A percentile compares a stretch with the other conserved stretches of the same genome.
phyloP scores from a whole-genome alignment of 1,140 invertebrate genomes.

The Platorchestia sp. region DNA sequence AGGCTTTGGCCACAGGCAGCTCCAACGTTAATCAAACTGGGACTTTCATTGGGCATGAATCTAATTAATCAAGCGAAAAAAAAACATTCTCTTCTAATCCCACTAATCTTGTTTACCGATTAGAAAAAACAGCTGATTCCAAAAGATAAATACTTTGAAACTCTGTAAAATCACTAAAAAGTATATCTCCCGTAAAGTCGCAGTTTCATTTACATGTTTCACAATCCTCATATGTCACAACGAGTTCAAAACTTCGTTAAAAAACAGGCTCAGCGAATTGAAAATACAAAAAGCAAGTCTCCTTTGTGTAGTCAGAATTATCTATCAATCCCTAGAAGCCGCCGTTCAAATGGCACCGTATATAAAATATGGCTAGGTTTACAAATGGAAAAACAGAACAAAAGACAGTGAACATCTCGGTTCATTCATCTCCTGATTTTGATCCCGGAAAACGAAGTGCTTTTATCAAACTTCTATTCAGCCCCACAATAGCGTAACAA shows the following conservation, averaged over 20 bases:
- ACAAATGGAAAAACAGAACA: background rate
- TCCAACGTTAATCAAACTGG: too few species aligned
- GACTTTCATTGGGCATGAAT: too few species aligned
- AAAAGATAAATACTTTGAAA: too few species aligned
- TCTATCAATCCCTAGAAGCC: background rate
- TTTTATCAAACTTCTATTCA: background rate
- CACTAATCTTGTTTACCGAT: too few species aligned
- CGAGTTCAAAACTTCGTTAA: background rate
- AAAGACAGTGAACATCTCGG: background rate
- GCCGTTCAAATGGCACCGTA: background rate
- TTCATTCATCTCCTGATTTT: too few species aligned
- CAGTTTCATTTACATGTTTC: too few species aligned
- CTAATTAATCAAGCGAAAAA: too few species aligned
- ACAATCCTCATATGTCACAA: background rate
- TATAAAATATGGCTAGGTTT: background rate
- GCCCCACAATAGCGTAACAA: background rate
- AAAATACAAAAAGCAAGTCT: background rate
- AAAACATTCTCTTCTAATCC: too few species aligned
- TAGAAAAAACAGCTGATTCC: too few species aligned
- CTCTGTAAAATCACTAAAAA: too few species aligned
- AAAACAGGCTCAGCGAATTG: background rate
- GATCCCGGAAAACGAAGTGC: background rate
- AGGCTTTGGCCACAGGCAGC: too few species aligned
- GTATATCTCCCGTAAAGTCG: too few species aligned
- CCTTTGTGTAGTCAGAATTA: background rate